Base-by-base conservation (phyloP, 2,888 invertebrate genomes). In the Ecliptopera silaceata region DNA sequence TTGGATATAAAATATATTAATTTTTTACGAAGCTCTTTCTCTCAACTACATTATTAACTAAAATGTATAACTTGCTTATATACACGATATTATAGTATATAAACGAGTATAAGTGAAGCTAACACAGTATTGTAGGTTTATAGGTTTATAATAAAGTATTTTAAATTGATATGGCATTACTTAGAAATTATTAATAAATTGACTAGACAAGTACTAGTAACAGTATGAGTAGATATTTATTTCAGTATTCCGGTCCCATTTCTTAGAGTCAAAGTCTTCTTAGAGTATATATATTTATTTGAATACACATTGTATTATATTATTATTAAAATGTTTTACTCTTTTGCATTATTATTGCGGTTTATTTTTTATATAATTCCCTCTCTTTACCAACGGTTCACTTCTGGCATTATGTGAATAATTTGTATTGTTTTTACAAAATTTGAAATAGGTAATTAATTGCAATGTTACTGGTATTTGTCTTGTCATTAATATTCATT, bases 91-190 rank as follows among this genome's bases (percentile, higher is more conserved):
- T 66, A 67, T 77, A 6, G 26, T 69, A 66, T 54, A 64, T 72
- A 64, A 13, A 26, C 15, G 10, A 18, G 10, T 66, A 68, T 63
- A 49, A 47, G 51, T 62, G 26, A 61, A 48, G 69, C 64, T 69
- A 67, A 76, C 62, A 71, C 76, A 81, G 76, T 82, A 82, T 79
- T 79, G 72, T 71, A 68, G 62, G 61, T 68, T 79, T 79, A 72
- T 71, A 68, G 62, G 61, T 68, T 59, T 63, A 54, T 50, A 46
- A 51, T 62, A 62, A 67, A 36, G 6, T 15, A 15, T 15, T 6
- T 15, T 36, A 36, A 3, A 15, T 15, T 36, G 64, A 48, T 62
- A 66, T 69, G 59, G 26, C 67, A 53, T 57, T 60, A 59, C 50
- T 64, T 69, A 44, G 45, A 46, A n/a, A 22, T 44, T 36, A 26